These are phyloP conservation scores for Mellivora capensis DNA, from an alignment of 2,113 vertebrate species.

Conservation along the genomic window DNA sequence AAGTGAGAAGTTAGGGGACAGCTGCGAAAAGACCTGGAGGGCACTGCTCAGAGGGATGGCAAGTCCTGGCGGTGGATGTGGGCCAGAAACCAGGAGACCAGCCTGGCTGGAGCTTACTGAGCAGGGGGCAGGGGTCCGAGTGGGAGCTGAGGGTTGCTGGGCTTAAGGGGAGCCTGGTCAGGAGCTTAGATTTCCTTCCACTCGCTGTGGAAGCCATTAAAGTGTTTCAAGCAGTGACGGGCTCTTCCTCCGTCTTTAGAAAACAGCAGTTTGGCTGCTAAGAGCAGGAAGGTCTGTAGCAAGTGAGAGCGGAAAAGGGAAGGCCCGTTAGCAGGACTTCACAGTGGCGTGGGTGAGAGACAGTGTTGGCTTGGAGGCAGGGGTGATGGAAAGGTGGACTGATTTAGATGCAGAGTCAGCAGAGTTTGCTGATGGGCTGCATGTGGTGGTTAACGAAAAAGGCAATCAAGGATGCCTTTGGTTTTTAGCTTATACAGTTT, in stretches of 20 bases:
- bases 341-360: neutral
- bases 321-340: neutral
- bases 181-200: neutral
- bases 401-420: neutral
- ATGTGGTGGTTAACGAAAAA: neutral
- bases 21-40: neutral
- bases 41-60: rapidly evolving
- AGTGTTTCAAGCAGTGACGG: neutral
- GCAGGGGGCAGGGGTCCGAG: rapidly evolving
- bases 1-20: neutral
- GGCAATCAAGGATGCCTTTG: neutral
- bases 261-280: neutral
- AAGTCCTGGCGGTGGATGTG: too few species aligned
- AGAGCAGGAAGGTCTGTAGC: neutral
- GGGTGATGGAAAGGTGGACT: neutral
- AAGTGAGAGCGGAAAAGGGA: neutral
- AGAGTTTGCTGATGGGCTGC: neutral
- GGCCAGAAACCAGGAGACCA: too few species aligned
- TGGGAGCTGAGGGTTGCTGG: rapidly evolving
- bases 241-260: neutral
- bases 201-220: neutral
- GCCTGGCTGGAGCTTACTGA: neutral
- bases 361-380: neutral
- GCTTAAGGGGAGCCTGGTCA: neutral
- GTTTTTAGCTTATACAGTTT: neutral